Base-by-base conservation (phyloP, 2,797 vertebrate species). In the Tragelaphus eurycerus region DNA sequence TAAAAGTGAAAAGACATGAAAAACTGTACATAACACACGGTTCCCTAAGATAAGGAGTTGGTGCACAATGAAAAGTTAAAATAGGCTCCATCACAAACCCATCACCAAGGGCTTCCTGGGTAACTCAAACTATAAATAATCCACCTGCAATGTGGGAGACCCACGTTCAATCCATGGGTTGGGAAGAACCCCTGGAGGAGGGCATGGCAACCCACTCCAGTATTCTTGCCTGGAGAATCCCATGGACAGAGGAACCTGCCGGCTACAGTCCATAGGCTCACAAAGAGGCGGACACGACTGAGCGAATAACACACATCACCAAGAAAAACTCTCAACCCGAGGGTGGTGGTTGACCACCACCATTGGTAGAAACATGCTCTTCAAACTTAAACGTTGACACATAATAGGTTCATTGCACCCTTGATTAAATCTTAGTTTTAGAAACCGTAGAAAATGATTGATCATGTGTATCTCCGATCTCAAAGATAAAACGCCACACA, bases 1-100 rank as follows among this genome's bases (percentile, higher is more conserved):
- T 29, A 25, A 78, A 96, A 98, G 50, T 25, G 86, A 96, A 87
- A 92, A 89, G 79, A 57, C 2, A 0, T 34, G 86, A 96, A 74
- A 46, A 27, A 60, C 62, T 57, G 5, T 25, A 25, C 84, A 62
- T 15, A 82, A 54, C 29, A 46, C 23, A 67, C 0, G 4, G 60
- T 46, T 31, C 90, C 67, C 79, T 76, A 55, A 23, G 62, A 7
- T 11, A 90, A 29, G 57, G 74, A 83, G 34, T 0, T 12, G 71
- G 31, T 7, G 14, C 14, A 23, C 15, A 50, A 48, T 27, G 38
- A 93, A 67, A 60, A 96, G 48, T 25, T 27, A 82, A 74, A 0
- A 23, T 1, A 25, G 27, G 86, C 6, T 46, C 85, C 43, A 38
- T 38, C 67, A 23, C 67, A 71, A 71, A 71, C 34, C 34, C 67